These are phyloP conservation scores for Onthophagus sagittarius DNA, from an alignment of 2,888 invertebrate genomes.

Conservation along the genomic window DNA sequence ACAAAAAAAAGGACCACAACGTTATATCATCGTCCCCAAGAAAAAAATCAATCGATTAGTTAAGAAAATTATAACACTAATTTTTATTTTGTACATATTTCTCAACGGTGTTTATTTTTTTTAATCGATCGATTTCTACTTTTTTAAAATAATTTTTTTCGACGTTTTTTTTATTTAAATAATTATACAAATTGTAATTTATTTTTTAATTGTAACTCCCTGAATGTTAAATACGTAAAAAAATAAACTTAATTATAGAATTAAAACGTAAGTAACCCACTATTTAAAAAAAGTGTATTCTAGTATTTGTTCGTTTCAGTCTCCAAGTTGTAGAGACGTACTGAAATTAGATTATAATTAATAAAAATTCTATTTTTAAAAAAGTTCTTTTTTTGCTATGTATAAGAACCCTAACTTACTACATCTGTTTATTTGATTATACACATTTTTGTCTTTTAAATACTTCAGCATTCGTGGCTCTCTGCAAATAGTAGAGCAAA, in stretches of 20 bases:
- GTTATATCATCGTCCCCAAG: too few relatives aligned
- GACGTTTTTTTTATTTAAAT: background rate
- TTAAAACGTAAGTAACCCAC: background rate
- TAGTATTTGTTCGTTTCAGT: background rate
- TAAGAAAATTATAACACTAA: too few relatives aligned
- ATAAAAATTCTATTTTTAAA: background rate
- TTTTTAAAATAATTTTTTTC: background rate
- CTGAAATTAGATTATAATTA: background rate
- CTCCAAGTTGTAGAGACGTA: background rate
- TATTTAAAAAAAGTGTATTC: background rate
- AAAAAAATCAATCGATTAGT: too few relatives aligned
- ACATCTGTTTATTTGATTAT: too few relatives aligned
- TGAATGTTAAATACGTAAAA: background rate
- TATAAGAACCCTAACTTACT: too few relatives aligned
- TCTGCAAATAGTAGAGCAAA: too few relatives aligned
- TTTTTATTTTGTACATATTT: too few relatives aligned
- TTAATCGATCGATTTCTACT: too few relatives aligned
- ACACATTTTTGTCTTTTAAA: too few relatives aligned
- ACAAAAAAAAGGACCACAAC: background rate
- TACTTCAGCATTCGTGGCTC: too few relatives aligned
- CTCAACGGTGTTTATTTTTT: too few relatives aligned
- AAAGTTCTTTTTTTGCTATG: background rate
- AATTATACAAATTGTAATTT: background rate
- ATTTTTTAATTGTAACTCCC: background rate
- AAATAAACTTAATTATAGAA: background rate